These are phyloP conservation scores for Bombus superbus DNA, from an alignment of 1,140 invertebrate species.

Conservation along the genomic window DNA sequence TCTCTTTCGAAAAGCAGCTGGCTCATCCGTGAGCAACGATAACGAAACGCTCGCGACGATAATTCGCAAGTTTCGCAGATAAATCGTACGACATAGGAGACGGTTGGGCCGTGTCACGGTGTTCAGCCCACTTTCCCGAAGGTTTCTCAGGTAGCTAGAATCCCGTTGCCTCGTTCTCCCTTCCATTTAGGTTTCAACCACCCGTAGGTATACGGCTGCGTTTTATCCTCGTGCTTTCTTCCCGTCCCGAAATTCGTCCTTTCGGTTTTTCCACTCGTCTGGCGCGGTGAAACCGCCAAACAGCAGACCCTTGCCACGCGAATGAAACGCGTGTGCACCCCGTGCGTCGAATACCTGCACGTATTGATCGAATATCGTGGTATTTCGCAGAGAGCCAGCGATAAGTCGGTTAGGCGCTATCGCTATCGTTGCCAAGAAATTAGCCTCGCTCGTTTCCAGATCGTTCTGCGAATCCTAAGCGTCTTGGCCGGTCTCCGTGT, in stretches of 20 bases:
- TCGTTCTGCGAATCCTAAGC: background rate
- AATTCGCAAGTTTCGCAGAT: slow-evolving; percentile 36
- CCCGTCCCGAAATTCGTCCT: slow-evolving; percentile 42
- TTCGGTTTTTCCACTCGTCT: slow-evolving; percentile 58
- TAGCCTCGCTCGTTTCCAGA: background rate
- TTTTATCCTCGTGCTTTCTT: slow-evolving; percentile 36
- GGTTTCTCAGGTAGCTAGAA: slow-evolving; percentile 64
- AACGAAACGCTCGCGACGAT: background rate
- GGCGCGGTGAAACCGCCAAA: slow-evolving; percentile 39
- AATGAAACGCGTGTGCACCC: slow-evolving; percentile 43
- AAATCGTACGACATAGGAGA: slow-evolving; percentile 52
- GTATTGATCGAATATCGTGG: slow-evolving; percentile 68
- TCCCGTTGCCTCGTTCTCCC: slow-evolving; percentile 40
- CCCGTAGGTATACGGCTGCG: slow-evolving; percentile 49
- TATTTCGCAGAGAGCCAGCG: slow-evolving; percentile 48
- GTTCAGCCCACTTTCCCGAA: slow-evolving; percentile 64
- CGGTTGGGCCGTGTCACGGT: slow-evolving; percentile 36
- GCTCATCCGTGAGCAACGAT: background rate
- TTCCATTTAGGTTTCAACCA: slow-evolving; percentile 19
- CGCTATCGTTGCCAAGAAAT: slow-evolving; percentile 37
- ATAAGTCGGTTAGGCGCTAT: slow-evolving; percentile 39
- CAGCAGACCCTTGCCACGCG: slow-evolving; percentile 46
- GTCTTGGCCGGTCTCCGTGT: background rate
- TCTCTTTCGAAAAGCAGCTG: background rate
- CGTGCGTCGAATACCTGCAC: slow-evolving; percentile 54